These are phyloP conservation scores for Epizoanthus rinbou DNA, from an alignment of 92 coral and sea anemone species.

Conservation along the genomic window DNA sequence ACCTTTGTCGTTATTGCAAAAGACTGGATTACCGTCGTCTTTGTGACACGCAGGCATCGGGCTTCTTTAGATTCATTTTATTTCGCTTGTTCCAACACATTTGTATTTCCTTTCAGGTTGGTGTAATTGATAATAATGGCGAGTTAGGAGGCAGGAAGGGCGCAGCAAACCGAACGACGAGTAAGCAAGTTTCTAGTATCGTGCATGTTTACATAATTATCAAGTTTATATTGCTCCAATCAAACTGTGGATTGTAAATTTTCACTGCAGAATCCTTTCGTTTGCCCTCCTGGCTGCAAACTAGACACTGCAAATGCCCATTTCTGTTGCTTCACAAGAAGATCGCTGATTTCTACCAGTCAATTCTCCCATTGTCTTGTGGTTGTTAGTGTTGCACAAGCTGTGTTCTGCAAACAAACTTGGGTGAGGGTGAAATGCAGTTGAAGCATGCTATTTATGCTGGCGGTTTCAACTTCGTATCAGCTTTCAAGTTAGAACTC, in stretches of 20 bases:
- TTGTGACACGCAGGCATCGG: conserved; percentile 17
- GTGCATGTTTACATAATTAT: conserved; percentile 34
- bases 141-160: conserved; percentile 71
- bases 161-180: conserved; percentile 52
- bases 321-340: conserved; percentile 15
- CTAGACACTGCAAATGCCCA: not conserved
- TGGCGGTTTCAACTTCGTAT: not conserved
- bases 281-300: not conserved
- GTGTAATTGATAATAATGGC: conserved; percentile 86
- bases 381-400: not conserved
- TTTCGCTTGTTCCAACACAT: conserved; percentile 20
- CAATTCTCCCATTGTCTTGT: not conserved
- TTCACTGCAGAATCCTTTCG: conserved; percentile 5
- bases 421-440: not conserved
- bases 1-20: not conserved
- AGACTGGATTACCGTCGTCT: conserved; percentile 5
- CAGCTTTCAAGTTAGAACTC: conserved; percentile 4
- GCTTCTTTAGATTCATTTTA: not conserved
- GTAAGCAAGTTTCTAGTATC: conserved; percentile 40
- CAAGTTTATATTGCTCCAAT: conserved; percentile 11
- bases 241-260: not conserved
- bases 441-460: not conserved
- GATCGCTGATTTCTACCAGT: not conserved
- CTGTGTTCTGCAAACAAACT: conserved; percentile 18
- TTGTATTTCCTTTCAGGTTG: conserved; percentile 63